Percentiles rank a stretch among this genome's conserved stretches.
phyloP scores from a whole-genome alignment of 2,113 vertebrate genomes.

The Tursiops truncatus region DNA sequence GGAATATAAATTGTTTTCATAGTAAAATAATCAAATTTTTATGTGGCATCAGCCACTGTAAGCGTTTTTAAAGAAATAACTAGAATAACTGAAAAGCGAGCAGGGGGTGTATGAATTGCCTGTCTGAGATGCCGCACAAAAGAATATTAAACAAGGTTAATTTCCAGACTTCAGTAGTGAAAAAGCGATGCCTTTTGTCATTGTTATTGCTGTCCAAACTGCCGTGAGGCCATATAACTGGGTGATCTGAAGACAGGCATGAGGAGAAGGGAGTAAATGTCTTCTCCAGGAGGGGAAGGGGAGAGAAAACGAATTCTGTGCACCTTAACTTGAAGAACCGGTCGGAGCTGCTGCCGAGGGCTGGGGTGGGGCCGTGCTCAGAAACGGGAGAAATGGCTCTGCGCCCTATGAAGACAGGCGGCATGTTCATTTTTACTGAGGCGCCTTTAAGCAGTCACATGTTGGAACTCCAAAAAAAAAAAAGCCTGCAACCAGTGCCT shows the following conservation, averaged over 20 bases:
- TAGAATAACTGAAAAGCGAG: neutral
- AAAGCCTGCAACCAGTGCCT: neutral
- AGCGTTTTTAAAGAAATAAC: slow-evolving; percentile 27
- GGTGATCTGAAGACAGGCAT: neutral
- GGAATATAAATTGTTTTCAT: neutral
- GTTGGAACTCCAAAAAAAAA: slow-evolving; percentile 6
- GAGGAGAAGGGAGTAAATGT: neutral
- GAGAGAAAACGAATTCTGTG: neutral
- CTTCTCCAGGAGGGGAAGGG: neutral
- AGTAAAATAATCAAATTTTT: neutral
- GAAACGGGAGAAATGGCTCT: neutral
- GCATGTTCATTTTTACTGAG: neutral
- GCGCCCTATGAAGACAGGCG: neutral
- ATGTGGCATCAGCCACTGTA: neutral
- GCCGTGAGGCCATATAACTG: neutral
- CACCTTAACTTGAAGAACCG: neutral
- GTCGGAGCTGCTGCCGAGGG: neutral
- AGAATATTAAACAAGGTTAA: neutral
- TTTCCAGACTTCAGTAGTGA: slow-evolving; percentile 6
- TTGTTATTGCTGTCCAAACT: neutral
- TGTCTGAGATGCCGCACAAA: neutral
- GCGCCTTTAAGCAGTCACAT: slow-evolving; percentile 36
- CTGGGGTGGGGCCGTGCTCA: neutral
- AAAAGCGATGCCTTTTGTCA: neutral
- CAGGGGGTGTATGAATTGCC: neutral